Conservation (phyloP, 53 echinoderm and acorn worm species). For the Glandiceps talaboti region DNA sequence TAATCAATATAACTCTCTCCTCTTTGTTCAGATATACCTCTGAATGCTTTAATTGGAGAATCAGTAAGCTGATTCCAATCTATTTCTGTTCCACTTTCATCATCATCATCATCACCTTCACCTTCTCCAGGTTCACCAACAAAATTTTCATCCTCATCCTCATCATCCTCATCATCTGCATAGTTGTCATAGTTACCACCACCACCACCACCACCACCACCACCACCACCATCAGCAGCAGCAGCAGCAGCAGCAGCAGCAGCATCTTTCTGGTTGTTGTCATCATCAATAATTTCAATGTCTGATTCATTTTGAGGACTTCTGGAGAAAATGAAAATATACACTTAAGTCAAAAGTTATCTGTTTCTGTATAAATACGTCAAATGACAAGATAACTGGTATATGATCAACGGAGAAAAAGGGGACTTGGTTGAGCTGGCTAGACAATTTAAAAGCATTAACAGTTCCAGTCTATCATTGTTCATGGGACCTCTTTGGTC, state of each 20-base stretch:
- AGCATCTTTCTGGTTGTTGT: background rate
- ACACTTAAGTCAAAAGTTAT: too few species aligned
- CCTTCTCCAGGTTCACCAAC: constrained; percentile 17
- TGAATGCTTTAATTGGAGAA: constrained; percentile 55
- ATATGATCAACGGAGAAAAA: too few species aligned
- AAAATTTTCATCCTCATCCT: background rate
- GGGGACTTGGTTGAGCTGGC: too few species aligned
- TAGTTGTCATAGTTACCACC: background rate
- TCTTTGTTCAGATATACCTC: constrained; percentile 29
- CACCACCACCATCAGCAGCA: background rate
- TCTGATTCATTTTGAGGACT: background rate
- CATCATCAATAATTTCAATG: background rate
- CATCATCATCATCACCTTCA: constrained; percentile 7
- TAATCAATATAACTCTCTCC: constrained; percentile 62
- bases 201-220: background rate
- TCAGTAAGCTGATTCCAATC: constrained; percentile 27
- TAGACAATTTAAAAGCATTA: too few species aligned
- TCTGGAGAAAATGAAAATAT: too few species aligned
- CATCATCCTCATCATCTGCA: constrained; percentile 2
- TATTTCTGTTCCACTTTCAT: constrained; percentile 12
- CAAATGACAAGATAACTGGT: too few species aligned
- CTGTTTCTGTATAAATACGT: too few species aligned
- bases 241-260: background rate
- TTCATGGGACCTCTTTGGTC: too few species aligned
- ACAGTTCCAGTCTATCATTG: too few species aligned